Conservation (phyloP, 2,888 invertebrate species). For the Thera obeliscata region DNA sequence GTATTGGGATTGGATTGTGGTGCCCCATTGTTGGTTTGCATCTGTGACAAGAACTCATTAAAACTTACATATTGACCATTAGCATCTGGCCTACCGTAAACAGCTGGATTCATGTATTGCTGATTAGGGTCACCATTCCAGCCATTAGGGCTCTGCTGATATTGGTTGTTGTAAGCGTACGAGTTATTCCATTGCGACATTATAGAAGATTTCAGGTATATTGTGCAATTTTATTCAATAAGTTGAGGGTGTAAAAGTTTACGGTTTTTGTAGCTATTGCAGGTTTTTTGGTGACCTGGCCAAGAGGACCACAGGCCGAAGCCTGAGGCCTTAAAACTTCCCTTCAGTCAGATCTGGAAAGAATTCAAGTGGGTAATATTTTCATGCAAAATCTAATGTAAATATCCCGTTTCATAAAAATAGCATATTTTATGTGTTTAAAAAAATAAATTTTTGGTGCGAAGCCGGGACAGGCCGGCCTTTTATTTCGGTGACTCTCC, state of each 20-base stretch:
- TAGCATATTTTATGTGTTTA: no score
- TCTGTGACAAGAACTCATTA: slow-evolving; percentile 74
- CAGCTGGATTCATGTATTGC: slow-evolving; percentile 67
- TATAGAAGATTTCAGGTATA: slow-evolving; percentile 43
- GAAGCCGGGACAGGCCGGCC: no score
- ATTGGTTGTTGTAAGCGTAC: slow-evolving; percentile 71
- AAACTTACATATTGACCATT: slow-evolving; percentile 75
- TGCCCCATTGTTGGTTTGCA: slow-evolving; percentile 60
- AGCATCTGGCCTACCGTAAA: slow-evolving; percentile 64
- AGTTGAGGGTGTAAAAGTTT: slow-evolving; percentile 42
- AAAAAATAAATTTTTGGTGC: no score
- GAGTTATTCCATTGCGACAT: slow-evolving; percentile 82
- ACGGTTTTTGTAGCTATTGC: slow-evolving; percentile 43
- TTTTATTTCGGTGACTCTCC: no score
- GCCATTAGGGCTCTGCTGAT: slow-evolving; percentile 62
- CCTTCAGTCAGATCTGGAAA: slow-evolving; percentile 58
- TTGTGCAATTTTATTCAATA: slow-evolving; percentile 56
- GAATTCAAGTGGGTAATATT: no score
- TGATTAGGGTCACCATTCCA: slow-evolving; percentile 70
- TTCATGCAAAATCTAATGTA: no score
- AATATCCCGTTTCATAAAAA: no score
- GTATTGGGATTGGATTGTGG: slow-evolving; percentile 49
- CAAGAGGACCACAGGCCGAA: slow-evolving; percentile 74
- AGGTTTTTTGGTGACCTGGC: slow-evolving; percentile 35
- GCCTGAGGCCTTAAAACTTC: slow-evolving; percentile 64